Evolutionary conservation across 2,113 vertebrate species (phyloP), one percentile per base, ranked within the genome.

Genomic region (Fukomys damarensis): DNA sequence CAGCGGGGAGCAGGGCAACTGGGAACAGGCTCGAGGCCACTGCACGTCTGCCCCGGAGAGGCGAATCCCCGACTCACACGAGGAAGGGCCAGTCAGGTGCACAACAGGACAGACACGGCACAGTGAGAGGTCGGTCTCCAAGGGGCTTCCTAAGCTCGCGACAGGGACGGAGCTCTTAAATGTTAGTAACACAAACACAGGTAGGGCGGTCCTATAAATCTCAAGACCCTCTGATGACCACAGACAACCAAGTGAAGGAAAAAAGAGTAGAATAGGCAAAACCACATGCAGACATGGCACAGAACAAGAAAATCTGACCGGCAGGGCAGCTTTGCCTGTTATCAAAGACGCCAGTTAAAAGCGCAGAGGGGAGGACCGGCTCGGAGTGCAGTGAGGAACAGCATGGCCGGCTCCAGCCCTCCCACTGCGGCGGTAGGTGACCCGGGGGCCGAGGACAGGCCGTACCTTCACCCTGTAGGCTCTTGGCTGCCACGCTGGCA

Each of bases 271-370:
- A 65, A 49, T 0, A 41, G 32, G 32, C 46, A 5, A 46, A 54
- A 56, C 2, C 3, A 38, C 63, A 43, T 20, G 17, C 13, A 79
- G 52, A 41, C 70, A 0, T 13, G 26, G n/a, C 43, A 30, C 8
- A 28, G 52, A 28, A 82, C 4, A 22, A 38, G 26, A 52, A 38
- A 32, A 38, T 12, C 12, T 1, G 41, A 6, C 26, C 1, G 46
- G 77, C 1, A 32, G 0, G 63, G 14, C 38, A 3, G 19, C 30
- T 32, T 3, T 35, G 52, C 0, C 4, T 4, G 24, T 35, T 5
- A 43, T 3, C 38, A 19, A 5, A 30, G 30, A 9, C 0, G 28
- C 38, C 26, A 1, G 16, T 12, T 28, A 12, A 10, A 11, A 12
- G 66, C 52, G 19, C 22, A 3, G 3, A 17, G 16, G 17, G 56